phyloP scores from a whole-genome alignment of 2,797 vertebrate species.

The Eulemur albifrons region DNA sequence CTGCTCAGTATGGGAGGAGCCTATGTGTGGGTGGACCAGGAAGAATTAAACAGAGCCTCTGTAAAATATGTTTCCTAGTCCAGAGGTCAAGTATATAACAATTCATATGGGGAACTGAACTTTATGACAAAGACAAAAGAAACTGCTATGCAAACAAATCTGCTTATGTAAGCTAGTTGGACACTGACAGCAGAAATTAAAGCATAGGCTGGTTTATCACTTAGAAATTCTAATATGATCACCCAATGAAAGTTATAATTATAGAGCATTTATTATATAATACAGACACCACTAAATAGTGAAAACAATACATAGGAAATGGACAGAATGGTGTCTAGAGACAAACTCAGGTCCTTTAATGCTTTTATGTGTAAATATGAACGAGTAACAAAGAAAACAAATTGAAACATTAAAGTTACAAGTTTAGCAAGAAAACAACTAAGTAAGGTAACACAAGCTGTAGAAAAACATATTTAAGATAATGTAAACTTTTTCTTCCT shows the following conservation, averaged over 20 bases:
- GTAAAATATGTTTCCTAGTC: not conserved
- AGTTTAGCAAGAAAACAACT: not conserved
- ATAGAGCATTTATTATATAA: not conserved
- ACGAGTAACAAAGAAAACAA: not conserved
- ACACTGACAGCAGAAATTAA: constrained; percentile 4
- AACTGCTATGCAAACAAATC: not conserved
- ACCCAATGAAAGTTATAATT: not conserved
- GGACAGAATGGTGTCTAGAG: not conserved
- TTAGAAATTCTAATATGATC: not conserved
- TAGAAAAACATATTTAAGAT: not conserved
- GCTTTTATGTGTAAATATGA: not conserved
- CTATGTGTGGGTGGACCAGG: not conserved
- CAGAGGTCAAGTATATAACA: not conserved
- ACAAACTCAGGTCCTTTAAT: not conserved
- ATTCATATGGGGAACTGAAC: not conserved
- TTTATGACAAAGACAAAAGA: constrained; percentile 34
- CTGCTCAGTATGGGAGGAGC: not conserved
- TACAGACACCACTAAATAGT: not conserved
- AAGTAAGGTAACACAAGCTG: not conserved
- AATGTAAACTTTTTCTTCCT: not conserved
- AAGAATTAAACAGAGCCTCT: not conserved
- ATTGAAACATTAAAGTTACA: not conserved
- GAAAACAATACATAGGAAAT: not conserved
- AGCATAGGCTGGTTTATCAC: not conserved
- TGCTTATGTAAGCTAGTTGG: not conserved